Conservation (phyloP, 1,140 invertebrate genomes). For the Brachionus paranguensis region DNA sequence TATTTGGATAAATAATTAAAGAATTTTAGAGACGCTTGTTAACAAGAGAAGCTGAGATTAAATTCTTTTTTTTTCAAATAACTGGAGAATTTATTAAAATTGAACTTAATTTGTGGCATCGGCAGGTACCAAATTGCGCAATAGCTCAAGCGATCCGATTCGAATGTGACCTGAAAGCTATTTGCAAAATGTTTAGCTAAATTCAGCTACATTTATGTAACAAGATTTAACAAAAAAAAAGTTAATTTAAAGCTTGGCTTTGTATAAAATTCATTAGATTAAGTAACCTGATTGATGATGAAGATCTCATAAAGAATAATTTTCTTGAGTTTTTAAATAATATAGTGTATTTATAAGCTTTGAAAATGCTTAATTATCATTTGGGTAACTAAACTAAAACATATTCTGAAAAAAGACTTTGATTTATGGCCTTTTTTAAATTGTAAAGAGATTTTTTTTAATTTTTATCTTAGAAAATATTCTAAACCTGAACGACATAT, state of each 20-base stretch:
- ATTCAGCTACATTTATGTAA: background rate
- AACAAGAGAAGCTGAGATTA: conserved; percentile 6
- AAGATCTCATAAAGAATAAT: too few species aligned
- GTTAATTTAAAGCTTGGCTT: too few species aligned
- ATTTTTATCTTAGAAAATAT: background rate
- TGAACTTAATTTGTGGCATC: background rate
- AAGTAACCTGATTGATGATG: too few species aligned
- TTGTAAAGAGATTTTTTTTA: background rate
- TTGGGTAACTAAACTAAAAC: background rate
- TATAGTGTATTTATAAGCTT: background rate
- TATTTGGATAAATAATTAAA: conserved; percentile 1
- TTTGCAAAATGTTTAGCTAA: background rate
- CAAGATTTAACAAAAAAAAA: background rate
- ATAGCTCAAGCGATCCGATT: background rate
- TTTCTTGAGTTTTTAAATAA: background rate
- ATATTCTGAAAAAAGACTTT: background rate
- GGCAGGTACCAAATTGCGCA: background rate
- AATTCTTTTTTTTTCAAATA: background rate
- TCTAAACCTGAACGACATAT: background rate
- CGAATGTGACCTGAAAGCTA: background rate
- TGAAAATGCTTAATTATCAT: background rate
- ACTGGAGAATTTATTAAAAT: background rate
- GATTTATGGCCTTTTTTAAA: background rate
- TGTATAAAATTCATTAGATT: too few species aligned
- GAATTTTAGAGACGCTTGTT: conserved; percentile 1